Evolutionary conservation across 2,797 vertebrate species (phyloP).

Genomic region (Crocodylus rhombifer): DNA sequence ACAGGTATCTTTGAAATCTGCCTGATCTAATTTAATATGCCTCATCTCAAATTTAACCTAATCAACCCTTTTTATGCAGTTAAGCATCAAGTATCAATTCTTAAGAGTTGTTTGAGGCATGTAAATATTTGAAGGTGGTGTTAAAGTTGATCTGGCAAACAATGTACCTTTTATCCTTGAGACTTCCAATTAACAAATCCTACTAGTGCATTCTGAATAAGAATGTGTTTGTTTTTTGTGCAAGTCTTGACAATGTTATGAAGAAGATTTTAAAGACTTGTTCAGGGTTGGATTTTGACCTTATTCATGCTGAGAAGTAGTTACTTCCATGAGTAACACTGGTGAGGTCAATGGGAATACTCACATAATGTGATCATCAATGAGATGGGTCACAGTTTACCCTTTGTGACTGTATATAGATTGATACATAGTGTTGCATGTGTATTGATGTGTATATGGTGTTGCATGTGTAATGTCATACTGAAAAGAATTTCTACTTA

Average conservation of each 20-base stretch:
- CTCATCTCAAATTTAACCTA: constrained; percentile 41
- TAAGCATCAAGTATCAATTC: constrained; percentile 26
- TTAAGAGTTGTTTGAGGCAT: constrained; percentile 32
- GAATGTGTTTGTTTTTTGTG: accelerated
- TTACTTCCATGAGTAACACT: background rate
- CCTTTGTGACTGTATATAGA: background rate
- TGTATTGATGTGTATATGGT: background rate
- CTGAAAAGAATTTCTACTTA: background rate
- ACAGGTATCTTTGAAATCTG: constrained; percentile 43
- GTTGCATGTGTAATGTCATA: background rate
- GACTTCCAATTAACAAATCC: background rate
- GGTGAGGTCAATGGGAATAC: background rate
- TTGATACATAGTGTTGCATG: background rate
- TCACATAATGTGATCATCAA: background rate
- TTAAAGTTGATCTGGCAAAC: background rate
- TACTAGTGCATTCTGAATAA: background rate
- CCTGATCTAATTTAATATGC: constrained; percentile 51
- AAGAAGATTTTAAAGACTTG: background rate
- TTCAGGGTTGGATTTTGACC: background rate
- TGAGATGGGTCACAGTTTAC: background rate
- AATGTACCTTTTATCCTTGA: constrained; percentile 11
- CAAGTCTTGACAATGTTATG: background rate
- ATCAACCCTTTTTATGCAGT: constrained; percentile 10
- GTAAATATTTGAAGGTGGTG: constrained; percentile 34
- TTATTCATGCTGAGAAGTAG: background rate